Base-by-base conservation (phyloP, 1,140 invertebrate genomes). In the Pseudomyrmex pallidus region DNA sequence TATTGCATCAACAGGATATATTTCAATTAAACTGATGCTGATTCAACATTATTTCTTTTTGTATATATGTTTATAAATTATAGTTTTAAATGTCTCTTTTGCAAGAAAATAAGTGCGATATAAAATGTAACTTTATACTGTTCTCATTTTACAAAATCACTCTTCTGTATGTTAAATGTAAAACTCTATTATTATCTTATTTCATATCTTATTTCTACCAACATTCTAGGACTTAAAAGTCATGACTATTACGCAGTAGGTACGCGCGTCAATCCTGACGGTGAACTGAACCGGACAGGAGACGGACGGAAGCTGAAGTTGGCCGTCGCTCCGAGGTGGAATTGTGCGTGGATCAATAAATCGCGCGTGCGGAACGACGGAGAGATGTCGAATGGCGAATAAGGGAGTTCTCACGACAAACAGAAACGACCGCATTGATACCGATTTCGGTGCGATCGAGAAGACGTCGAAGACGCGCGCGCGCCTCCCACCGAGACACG, bases 311-410 rank as follows among this genome's bases (percentile, higher is more conserved):
- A 82, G 86, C 72, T 77, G 59, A 66, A 87, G 87, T 85, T 70
- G 57, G 77, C 35, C 67, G 73, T 83, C 50, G 15, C 44, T 66
- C 15, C 52, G 84, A 85, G 72, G 66, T 82, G 54, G 83, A 88
- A 88, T 88, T 88, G 93, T 93, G 93, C 92, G 93, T 93, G 93
- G 93, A 94, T 94, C 93, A 94, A 94, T 94, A 94, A 94, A 93
- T 94, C 92, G 91, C 93, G 90, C 91, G 92, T 93, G 35, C 0
- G 90, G 89, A 92, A 91, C 88, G 90, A 77, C 88, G 80, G 87
- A 90, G 86, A 90, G 90, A 91, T 86, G 88, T 87, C 80, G 87
- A 90, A 83, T 85, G 87, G 87, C 85, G 90, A 90, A 91, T 90
- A 92, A 92, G 87, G 90, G 87, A 90, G 88, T 13, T 13, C 88